A percentile compares a stretch with the other conserved stretches of the same genome.
Conservation (phyloP, 2,888 invertebrate genomes). For the Pegoplata infirma region DNA sequence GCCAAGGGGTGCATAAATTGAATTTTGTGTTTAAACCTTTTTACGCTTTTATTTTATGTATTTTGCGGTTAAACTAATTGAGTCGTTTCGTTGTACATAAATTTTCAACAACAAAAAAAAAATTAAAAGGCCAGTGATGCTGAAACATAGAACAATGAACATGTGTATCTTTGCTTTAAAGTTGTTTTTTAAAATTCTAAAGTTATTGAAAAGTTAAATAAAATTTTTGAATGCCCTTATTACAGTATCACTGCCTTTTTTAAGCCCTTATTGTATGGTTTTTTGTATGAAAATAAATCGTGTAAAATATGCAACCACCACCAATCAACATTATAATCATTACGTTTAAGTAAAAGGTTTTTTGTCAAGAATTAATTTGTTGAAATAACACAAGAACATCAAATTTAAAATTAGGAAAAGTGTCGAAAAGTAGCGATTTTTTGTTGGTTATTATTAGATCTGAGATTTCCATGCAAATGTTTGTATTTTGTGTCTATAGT, state of each 20-base stretch:
- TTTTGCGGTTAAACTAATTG: conserved; percentile 78
- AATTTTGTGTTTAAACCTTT: conserved; percentile 75
- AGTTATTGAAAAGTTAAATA: background rate
- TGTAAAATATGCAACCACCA: conserved; percentile 3
- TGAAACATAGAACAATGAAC: conserved; percentile 31
- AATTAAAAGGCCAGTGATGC: conserved; percentile 51
- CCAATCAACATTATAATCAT: conserved; percentile 28
- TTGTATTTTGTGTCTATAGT: too few relatives aligned
- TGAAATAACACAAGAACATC: conserved; percentile 66
- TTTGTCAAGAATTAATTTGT: conserved; percentile 68
- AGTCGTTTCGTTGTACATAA: conserved; percentile 69
- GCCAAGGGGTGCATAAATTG: conserved; percentile 77
- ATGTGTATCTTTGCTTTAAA: background rate
- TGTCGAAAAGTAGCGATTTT: background rate
- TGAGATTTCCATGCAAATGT: too few relatives aligned
- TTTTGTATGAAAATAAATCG: background rate
- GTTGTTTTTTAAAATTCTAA: conserved; percentile 10
- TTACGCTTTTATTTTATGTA: conserved; percentile 70
- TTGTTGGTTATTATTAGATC: background rate
- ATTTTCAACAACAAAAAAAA: conserved; percentile 60
- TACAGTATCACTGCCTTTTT: conserved; percentile 2
- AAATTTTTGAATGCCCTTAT: background rate
- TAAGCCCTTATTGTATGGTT: background rate
- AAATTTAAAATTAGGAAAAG: background rate
- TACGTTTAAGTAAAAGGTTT: conserved; percentile 10